These are phyloP conservation scores for Saxidomus purpurata DNA, from an alignment of 1,140 invertebrate species.

Conservation along the genomic window DNA sequence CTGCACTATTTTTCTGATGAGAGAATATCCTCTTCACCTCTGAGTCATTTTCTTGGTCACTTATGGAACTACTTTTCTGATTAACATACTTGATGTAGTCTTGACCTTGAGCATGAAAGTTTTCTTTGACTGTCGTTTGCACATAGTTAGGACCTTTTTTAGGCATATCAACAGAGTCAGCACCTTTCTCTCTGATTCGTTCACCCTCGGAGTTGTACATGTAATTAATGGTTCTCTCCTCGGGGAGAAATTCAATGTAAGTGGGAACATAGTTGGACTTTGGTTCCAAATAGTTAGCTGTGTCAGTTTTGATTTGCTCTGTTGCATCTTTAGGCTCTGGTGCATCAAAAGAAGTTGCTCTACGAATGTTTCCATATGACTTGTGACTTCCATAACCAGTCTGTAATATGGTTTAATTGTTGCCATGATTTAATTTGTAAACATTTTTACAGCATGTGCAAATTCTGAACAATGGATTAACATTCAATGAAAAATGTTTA, in stretches of 20 bases:
- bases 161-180: not conserved
- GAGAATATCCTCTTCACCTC: conserved; percentile 56
- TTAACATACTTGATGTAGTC: conserved; percentile 62
- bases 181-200: conserved; percentile 9
- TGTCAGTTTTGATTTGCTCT: conserved; percentile 47
- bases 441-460: no score
- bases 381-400: conserved; percentile 55
- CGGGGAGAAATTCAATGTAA: conserved; percentile 63
- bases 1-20: conserved; percentile 64
- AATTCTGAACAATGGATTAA: no score
- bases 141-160: conserved; percentile 62
- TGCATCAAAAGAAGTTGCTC: conserved; percentile 77
- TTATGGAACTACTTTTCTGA: conserved; percentile 58
- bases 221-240: conserved; percentile 45
- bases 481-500: no score
- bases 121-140: conserved; percentile 64
- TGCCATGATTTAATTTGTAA: no score
- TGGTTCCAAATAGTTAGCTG: conserved; percentile 58
- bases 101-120: conserved; percentile 30
- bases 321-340: conserved; percentile 73
- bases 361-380: conserved; percentile 66
- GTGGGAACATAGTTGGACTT: conserved; percentile 18
- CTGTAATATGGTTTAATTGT: conserved; percentile 51
- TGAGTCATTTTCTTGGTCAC: conserved; percentile 43
- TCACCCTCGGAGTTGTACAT: conserved; percentile 57